These are phyloP conservation scores for Eupeodes corollae DNA, from an alignment of 1,140 invertebrate species.

Conservation along the genomic window DNA sequence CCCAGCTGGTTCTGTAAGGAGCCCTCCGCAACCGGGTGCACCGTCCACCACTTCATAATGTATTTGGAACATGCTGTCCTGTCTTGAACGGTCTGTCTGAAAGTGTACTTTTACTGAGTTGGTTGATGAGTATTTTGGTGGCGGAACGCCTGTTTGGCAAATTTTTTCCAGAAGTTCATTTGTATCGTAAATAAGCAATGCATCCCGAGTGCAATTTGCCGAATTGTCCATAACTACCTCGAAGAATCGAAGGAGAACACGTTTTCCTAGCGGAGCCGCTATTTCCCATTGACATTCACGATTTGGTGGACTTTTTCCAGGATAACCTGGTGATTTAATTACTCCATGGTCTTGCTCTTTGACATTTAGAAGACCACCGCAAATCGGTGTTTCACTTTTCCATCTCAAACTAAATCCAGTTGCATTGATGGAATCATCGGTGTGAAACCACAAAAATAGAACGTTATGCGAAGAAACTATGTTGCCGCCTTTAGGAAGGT, in stretches of 20 bases:
- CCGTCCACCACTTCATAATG: slow-evolving; percentile 57
- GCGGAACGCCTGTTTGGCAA: slow-evolving; percentile 57
- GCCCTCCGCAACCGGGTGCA: slow-evolving; percentile 72
- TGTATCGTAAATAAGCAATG: slow-evolving; percentile 13
- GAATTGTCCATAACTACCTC: slow-evolving; percentile 44
- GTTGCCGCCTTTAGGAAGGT: slow-evolving; percentile 48
- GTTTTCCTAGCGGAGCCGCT: slow-evolving; percentile 51
- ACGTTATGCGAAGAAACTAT: slow-evolving; percentile 59
- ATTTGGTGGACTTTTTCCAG: slow-evolving; percentile 62
- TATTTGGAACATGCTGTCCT: slow-evolving; percentile 67
- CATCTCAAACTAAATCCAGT: slow-evolving; percentile 59
- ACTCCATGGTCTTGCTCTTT: slow-evolving; percentile 44
- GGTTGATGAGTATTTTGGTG: slow-evolving; percentile 56
- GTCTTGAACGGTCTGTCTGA: slow-evolving; percentile 56
- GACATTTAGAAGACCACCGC: slow-evolving; percentile 50
- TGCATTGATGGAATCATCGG: slow-evolving; percentile 41
- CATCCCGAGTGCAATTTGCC: slow-evolving; percentile 6
- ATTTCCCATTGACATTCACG: slow-evolving; percentile 70
- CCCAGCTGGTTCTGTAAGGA: slow-evolving; percentile 47
- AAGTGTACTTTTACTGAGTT: slow-evolving; percentile 55
- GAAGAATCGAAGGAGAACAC: slow-evolving; percentile 66
- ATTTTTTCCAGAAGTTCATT: slow-evolving; percentile 42
- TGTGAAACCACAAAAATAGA: slow-evolving; percentile 68
- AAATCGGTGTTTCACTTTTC: slow-evolving; percentile 55
- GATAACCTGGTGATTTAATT: slow-evolving; percentile 69